Percentiles rank a stretch among this genome's conserved stretches.
phyloP scores from a whole-genome alignment of 2,888 invertebrate species.

The Rhagonycha fulva region DNA sequence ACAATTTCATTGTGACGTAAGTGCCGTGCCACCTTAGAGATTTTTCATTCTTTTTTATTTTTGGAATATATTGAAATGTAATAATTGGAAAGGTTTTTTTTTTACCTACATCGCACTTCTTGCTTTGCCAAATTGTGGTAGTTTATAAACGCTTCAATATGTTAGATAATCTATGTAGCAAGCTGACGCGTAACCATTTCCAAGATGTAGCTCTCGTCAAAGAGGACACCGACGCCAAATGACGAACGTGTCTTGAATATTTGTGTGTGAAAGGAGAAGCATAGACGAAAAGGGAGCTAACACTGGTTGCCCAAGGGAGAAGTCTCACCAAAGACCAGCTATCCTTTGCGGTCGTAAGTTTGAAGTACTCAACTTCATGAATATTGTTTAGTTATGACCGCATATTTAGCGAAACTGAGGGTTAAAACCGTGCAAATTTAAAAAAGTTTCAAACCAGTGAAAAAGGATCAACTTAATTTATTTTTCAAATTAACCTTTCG shows the following conservation, averaged over 20 bases:
- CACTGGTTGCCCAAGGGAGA: slow-evolving; percentile 23
- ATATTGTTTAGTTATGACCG: slow-evolving; percentile 39
- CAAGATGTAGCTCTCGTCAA: slow-evolving; percentile 35
- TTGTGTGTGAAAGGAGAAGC: slow-evolving; percentile 26
- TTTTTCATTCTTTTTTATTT: neutral
- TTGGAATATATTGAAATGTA: neutral
- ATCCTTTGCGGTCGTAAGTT: slow-evolving; percentile 35
- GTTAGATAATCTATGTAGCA: slow-evolving; percentile 26
- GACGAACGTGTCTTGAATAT: slow-evolving; percentile 42
- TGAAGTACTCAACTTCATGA: slow-evolving; percentile 37
- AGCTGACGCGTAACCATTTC: slow-evolving; percentile 40
- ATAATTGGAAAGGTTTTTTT: neutral
- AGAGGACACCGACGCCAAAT: slow-evolving; percentile 40
- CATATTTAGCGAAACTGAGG: neutral
- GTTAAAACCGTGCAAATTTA: neutral
- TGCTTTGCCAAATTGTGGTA: slow-evolving; percentile 3
- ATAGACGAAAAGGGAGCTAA: slow-evolving; percentile 14
- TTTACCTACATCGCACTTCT: neutral
- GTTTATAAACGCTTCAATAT: slow-evolving; percentile 14
- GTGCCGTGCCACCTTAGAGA: neutral
- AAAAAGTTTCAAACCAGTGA: neutral
- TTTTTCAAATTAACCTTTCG: neutral
- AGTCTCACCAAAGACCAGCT: slow-evolving; percentile 38
- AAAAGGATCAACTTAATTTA: neutral
- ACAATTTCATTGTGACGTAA: neutral